Evolutionary conservation across 2,888 invertebrate genomes (phyloP), one percentile per base, ranked within the genome.

Genomic region (Catocala fraxini): DNA sequence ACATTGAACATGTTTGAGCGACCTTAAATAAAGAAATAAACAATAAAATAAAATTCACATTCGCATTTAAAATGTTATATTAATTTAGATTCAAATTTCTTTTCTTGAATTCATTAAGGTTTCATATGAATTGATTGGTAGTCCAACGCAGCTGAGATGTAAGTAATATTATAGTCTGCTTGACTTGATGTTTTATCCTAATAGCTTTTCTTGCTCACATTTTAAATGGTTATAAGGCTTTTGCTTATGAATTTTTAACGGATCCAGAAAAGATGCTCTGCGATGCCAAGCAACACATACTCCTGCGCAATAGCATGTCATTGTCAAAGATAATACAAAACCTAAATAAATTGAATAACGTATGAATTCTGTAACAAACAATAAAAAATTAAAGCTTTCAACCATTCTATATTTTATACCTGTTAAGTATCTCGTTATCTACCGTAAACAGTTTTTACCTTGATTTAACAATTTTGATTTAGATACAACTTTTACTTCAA

Each of bases 311-410:
- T 96, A 96, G 75, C 95, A 95, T 51, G 94, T 89, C 15, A 93
- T 89, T 12, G 95, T 94, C 45, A 96, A 80, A 6, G 95, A 89
- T 33, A 96, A 79, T 42, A 96, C 92, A 79, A 96, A 95, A 34
- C 92, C 94, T 60, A 96, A 85, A 78, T 96, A 96, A 70, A 94
- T 90, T 77, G 95, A 89, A 77, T 96, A 95, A 5, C 95, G 90
- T 15, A 95, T 79, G 73, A 96, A 95, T 65, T 95, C 96, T 95
- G 84, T 45, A 90, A 89, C 59, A 65, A 62, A 4, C 65, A 51
- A 12, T 0, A 39, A 10, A 52, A 13, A 4, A 34, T n/a, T 15
- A 33, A 39, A 39, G 35, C 5, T 11, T 10, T 10, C 3, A 42
- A 1, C 25, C 4, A 25, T 11, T 42, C 13, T 6, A 41, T 39